phyloP scores from a whole-genome alignment of 1,140 invertebrate species.

The Drosophila simulans region DNA sequence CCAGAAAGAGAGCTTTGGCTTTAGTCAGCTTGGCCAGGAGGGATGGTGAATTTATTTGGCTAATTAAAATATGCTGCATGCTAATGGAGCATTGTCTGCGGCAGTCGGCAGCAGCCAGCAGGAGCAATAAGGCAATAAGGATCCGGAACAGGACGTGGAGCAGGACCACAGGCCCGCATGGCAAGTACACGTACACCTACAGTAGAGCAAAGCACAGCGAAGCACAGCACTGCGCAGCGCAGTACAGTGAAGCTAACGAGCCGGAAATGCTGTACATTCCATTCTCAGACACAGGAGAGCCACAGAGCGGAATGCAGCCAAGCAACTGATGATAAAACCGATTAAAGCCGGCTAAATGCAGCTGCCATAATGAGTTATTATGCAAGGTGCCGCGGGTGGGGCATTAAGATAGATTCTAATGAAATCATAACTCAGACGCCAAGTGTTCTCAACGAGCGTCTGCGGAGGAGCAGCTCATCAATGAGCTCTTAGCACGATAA shows the following conservation, averaged over 20 bases:
- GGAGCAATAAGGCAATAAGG: neutral
- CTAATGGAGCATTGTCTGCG: slow-evolving; percentile 78
- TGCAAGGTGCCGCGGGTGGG: slow-evolving; percentile 25
- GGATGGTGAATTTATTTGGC: slow-evolving; percentile 77
- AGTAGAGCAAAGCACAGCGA: neutral
- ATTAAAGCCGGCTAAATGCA: slow-evolving; percentile 62
- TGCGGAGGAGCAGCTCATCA: slow-evolving; percentile 15
- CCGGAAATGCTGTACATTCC: slow-evolving; percentile 81
- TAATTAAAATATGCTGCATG: slow-evolving; percentile 82
- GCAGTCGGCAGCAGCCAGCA: slow-evolving; percentile 22
- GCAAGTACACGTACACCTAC: slow-evolving; percentile 25
- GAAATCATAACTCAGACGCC: slow-evolving; percentile 50
- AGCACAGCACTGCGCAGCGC: neutral
- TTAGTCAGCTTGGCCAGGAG: slow-evolving; percentile 32
- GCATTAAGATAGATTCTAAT: slow-evolving; percentile 27
- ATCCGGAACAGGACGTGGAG: slow-evolving; percentile 15
- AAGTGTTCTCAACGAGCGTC: slow-evolving; percentile 28
- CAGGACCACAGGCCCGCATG: slow-evolving; percentile 42
- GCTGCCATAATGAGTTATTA: slow-evolving; percentile 49
- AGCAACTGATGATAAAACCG: slow-evolving; percentile 58
- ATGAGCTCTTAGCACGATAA: slow-evolving; percentile 24
- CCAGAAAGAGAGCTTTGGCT: slow-evolving; percentile 44
- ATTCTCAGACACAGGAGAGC: slow-evolving; percentile 45
- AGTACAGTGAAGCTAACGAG: slow-evolving; percentile 62
- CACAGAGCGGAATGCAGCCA: slow-evolving; percentile 21